Percentiles rank a stretch among this genome's conserved stretches.
Conservation (phyloP, 2,888 invertebrate species). For the Caenorhabditis angaria region DNA sequence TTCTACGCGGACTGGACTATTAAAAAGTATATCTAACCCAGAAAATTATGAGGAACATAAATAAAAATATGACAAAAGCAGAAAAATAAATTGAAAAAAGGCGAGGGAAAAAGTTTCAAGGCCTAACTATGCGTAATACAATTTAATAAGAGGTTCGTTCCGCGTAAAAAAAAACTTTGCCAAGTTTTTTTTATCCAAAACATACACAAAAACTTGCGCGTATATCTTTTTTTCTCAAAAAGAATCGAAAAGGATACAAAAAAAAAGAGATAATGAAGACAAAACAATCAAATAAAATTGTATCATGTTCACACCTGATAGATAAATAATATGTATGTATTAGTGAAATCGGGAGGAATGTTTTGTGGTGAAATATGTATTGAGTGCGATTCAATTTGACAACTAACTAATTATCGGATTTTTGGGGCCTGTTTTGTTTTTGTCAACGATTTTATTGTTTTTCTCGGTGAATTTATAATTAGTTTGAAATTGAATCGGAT, state of each 20-base stretch:
- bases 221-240: background rate
- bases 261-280: background rate
- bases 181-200: background rate
- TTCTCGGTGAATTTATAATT: constrained; percentile 1
- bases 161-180: background rate
- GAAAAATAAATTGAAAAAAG: background rate
- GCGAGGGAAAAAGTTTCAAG: background rate
- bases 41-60: too few relatives aligned
- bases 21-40: too few relatives aligned
- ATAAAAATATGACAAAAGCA: too few relatives aligned
- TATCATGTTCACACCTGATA: background rate
- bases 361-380: too few relatives aligned
- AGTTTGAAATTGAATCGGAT: background rate
- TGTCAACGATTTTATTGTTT: constrained; percentile 4
- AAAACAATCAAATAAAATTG: constrained; percentile 1
- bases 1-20: too few relatives aligned
- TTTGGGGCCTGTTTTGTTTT: constrained; percentile 1
- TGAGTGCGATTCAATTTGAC: background rate
- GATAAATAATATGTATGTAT: background rate
- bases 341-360: background rate
- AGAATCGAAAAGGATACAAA: background rate
- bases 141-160: constrained; percentile 1
- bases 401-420: constrained; percentile 4
- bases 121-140: constrained; percentile 1
- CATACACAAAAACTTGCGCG: background rate